Evolutionary conservation across 2,797 vertebrate genomes (phyloP).

Genomic region (Onychomys arenicola): DNA sequence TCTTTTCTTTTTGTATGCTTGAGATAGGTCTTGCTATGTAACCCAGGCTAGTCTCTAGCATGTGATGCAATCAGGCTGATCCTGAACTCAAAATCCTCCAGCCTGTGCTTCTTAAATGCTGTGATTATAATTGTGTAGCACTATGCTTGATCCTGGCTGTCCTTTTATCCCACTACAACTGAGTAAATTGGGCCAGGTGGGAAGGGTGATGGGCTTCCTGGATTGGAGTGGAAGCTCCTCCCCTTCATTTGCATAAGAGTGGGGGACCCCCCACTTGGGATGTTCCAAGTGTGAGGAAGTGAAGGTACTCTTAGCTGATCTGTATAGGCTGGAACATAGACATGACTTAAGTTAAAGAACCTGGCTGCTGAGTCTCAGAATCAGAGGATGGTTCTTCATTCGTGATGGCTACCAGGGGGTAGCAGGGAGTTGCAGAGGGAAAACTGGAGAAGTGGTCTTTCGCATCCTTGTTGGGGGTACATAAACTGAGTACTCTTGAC

Average conservation of each 20-base stretch:
- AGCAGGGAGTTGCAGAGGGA: not conserved
- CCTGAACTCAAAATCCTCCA: not conserved
- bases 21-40: not conserved
- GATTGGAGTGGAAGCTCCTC: not conserved
- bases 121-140: not conserved
- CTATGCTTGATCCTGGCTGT: not conserved
- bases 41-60: not conserved
- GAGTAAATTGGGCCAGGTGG: not conserved
- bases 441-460: not conserved
- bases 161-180: not conserved
- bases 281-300: not conserved
- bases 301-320: not conserved
- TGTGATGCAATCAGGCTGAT: too few relatives aligned
- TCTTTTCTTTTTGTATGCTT: not conserved
- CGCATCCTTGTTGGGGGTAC: slow-evolving; percentile 27
- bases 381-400: not conserved
- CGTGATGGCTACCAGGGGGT: fast-evolving
- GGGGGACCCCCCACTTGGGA: not conserved
- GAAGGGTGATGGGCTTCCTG: not conserved
- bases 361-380: not conserved
- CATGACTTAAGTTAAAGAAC: not conserved
- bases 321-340: fast-evolving
- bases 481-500: slow-evolving; percentile 84
- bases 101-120: not conserved
- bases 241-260: not conserved